These are phyloP conservation scores for Rutilus rutilus DNA, from an alignment of 2,113 vertebrate species.

Conservation along the genomic window DNA sequence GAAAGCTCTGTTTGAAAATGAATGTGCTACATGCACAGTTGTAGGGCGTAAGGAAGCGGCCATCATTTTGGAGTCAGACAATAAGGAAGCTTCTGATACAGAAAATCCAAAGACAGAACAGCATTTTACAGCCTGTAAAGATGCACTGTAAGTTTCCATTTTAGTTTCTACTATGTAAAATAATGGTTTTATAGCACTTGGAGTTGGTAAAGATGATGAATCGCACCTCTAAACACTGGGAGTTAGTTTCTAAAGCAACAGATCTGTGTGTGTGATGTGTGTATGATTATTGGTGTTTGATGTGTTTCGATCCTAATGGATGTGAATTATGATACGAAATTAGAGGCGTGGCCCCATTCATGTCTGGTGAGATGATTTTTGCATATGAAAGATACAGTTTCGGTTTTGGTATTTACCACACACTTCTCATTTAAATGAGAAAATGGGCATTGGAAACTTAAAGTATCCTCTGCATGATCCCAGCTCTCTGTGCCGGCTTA, in stretches of 20 bases:
- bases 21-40: constrained; percentile 60
- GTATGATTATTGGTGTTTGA: background rate
- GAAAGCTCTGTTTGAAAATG: constrained; percentile 76
- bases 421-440: background rate
- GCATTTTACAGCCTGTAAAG: constrained; percentile 7
- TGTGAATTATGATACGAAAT: background rate
- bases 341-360: background rate
- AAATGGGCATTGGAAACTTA: background rate
- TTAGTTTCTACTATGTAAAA: background rate
- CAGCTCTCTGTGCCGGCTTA: constrained; percentile 2
- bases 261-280: constrained; percentile 6
- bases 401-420: background rate
- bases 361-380: background rate
- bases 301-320: background rate
- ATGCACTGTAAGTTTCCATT: constrained; percentile 64
- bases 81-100: background rate
- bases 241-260: constrained; percentile 41
- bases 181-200: background rate
- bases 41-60: constrained; percentile 45
- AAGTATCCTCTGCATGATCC: background rate
- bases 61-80: constrained; percentile 11
- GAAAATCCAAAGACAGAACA: constrained; percentile 1
- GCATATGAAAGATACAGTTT: background rate
- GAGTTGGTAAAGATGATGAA: background rate
- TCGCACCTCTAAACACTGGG: background rate